These are phyloP conservation scores for Tromatobia lineatoria DNA, from an alignment of 2,888 invertebrate species.

Conservation along the genomic window DNA sequence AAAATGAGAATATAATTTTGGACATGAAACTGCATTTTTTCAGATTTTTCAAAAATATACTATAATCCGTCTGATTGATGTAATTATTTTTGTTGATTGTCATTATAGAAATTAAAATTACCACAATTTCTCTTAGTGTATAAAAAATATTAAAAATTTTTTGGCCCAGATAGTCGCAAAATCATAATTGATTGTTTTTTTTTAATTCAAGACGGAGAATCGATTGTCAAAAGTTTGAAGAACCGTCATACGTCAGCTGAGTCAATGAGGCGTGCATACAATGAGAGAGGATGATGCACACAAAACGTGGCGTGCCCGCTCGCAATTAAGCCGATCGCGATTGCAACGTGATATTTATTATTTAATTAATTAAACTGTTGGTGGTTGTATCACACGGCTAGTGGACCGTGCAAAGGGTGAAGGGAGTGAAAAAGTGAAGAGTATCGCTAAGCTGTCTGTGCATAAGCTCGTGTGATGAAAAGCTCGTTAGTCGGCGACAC, in stretches of 20 bases:
- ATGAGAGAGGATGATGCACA: slow-evolving; percentile 39
- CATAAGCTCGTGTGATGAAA: slow-evolving; percentile 41
- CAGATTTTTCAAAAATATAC: too few species aligned
- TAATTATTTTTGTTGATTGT: too few species aligned
- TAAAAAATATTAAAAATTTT: too few species aligned
- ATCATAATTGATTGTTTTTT: neutral
- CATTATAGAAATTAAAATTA: too few species aligned
- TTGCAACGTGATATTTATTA: slow-evolving; percentile 79
- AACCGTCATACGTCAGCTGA: neutral
- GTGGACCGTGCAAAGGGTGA: slow-evolving; percentile 20
- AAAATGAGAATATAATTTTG: too few species aligned
- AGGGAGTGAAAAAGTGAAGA: slow-evolving; percentile 20
- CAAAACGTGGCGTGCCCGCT: slow-evolving; percentile 74
- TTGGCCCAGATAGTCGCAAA: too few species aligned
- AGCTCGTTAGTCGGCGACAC: slow-evolving; percentile 45
- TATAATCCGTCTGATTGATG: too few species aligned
- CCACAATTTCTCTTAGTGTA: too few species aligned
- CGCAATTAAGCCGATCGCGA: slow-evolving; percentile 79
- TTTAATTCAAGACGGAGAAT: neutral
- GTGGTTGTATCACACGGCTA: neutral
- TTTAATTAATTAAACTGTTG: slow-evolving; percentile 79
- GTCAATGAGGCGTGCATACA: slow-evolving; percentile 24
- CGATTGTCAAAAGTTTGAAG: neutral
- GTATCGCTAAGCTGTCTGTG: slow-evolving; percentile 43
- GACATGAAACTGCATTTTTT: too few species aligned